Evolutionary conservation across 1,140 invertebrate species (phyloP).

Genomic region (Metaphire vulgaris): DNA sequence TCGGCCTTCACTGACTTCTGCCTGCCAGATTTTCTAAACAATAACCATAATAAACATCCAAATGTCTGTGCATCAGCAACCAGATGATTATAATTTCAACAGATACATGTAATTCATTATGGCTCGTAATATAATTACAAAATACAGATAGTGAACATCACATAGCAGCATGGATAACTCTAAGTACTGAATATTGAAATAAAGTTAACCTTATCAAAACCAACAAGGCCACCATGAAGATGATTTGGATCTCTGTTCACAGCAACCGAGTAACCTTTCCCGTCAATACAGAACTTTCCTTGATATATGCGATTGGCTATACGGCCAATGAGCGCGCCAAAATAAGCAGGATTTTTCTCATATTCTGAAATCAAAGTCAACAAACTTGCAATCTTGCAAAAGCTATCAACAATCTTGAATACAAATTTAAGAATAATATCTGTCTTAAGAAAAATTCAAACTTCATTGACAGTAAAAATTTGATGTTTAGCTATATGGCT

Average conservation of each 20-base stretch:
- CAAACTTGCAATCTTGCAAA: not conserved
- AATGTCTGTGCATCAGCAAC: no score
- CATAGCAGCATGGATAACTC: no score
- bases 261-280: slow-evolving; percentile 62
- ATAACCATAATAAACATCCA: no score
- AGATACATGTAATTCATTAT: no score
- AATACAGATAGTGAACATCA: no score
- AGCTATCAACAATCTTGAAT: no score
- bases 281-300: slow-evolving; percentile 65
- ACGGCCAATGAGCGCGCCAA: slow-evolving; percentile 80
- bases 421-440: not conserved
- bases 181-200: slow-evolving; percentile 10
- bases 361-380: slow-evolving; percentile 39
- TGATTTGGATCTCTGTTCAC: slow-evolving; percentile 68
- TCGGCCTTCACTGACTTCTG: slow-evolving; percentile 33
- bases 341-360: slow-evolving; percentile 56
- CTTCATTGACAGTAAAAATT: not conserved
- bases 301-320: slow-evolving; percentile 76
- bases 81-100: no score
- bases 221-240: slow-evolving; percentile 77
- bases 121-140: no score
- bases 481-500: not conserved
- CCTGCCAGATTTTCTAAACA: slow-evolving; percentile 27
- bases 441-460: not conserved
- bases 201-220: slow-evolving; percentile 70